phyloP scores from a whole-genome alignment of 2,888 invertebrate species.

The Apotomis betuletana region DNA sequence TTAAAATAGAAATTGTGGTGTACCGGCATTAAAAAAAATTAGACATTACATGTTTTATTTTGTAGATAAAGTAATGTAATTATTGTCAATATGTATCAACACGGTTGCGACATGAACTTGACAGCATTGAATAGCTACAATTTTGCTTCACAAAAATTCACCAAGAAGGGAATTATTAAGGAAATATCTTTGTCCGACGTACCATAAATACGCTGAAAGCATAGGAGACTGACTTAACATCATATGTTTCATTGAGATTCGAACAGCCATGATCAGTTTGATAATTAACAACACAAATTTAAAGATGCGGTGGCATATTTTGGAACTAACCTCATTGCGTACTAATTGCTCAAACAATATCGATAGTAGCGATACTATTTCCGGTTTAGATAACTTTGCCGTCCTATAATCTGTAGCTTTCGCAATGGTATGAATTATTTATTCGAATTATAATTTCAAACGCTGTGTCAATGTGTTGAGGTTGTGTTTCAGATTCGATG shows the following conservation, averaged over 20 bases:
- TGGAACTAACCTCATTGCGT: constrained; percentile 12
- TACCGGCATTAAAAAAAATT: too few species aligned
- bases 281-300: constrained; percentile 5
- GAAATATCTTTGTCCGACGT: too few species aligned
- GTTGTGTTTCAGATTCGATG: background rate
- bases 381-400: constrained; percentile 13
- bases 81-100: too few species aligned
- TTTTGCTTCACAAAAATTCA: too few species aligned
- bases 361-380: constrained; percentile 21
- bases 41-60: too few species aligned
- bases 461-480: background rate
- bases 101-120: too few species aligned
- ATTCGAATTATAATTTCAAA: background rate
- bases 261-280: background rate
- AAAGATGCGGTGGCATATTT: constrained; percentile 3
- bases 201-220: background rate
- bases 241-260: constrained; percentile 25
- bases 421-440: background rate
- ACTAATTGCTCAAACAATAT: background rate
- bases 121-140: too few species aligned
- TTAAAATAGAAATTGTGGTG: too few species aligned
- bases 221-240: background rate
- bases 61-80: too few species aligned
- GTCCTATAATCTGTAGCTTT: background rate
- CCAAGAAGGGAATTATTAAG: too few species aligned